Conservation (phyloP, 2,888 invertebrate genomes). For the Chydorus sphaericus region DNA sequence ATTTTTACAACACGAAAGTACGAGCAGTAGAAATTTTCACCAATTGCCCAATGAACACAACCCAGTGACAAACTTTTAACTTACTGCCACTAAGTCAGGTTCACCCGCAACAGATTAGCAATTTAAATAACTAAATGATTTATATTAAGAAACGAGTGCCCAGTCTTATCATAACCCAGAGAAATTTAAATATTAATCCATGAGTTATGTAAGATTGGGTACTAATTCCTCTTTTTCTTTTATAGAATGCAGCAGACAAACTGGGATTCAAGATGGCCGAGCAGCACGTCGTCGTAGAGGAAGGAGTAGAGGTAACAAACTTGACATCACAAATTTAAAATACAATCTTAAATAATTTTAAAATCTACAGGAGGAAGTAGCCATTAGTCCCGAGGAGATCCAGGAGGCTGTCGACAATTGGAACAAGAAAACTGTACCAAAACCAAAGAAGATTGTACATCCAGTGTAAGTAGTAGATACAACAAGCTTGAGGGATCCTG, state of each 20-base stretch:
- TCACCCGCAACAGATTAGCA: not conserved
- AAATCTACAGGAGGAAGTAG: slow-evolving; percentile 18
- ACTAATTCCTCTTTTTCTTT: not conserved
- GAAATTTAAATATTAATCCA: not conserved
- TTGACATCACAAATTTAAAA: not conserved
- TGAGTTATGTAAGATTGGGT: not conserved
- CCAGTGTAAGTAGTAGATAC: slow-evolving; percentile 33
- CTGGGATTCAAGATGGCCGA: not conserved
- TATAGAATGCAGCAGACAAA: not conserved
- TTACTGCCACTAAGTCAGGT: no score
- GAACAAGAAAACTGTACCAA: slow-evolving; percentile 29
- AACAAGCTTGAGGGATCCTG: not conserved
- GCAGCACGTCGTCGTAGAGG: no score
- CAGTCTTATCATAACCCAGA: slow-evolving; percentile 8
- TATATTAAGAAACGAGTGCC: not conserved
- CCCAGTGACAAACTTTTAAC: no score
- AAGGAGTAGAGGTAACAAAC: slow-evolving; percentile 2
- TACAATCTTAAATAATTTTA: not conserved
- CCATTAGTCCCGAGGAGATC: slow-evolving; percentile 43
- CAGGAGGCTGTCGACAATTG: slow-evolving; percentile 42
- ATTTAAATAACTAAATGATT: not conserved
- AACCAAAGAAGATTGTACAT: slow-evolving; percentile 25
- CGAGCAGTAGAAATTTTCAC: no score
- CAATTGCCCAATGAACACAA: no score
- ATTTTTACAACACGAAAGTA: no score